phyloP scores from a whole-genome alignment of 2,888 invertebrate genomes.

The Tenthredo mesomela region DNA sequence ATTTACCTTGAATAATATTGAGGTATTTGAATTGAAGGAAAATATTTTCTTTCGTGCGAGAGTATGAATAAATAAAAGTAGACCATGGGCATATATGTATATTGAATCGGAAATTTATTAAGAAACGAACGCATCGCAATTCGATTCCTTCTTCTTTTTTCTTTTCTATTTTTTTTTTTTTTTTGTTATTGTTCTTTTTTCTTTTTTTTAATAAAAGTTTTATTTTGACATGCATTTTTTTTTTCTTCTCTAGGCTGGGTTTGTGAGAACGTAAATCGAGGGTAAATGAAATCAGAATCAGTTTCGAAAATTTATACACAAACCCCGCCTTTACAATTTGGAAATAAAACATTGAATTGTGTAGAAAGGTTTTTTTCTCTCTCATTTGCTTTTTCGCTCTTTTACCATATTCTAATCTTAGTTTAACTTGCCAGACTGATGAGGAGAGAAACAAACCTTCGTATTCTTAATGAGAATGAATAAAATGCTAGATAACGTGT shows the following conservation, averaged over 20 bases:
- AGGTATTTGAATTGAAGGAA: conserved; percentile 30
- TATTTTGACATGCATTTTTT: conserved; percentile 61
- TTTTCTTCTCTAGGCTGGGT: conserved; percentile 57
- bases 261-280: conserved; percentile 61
- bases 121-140: conserved; percentile 60
- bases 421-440: neutral
- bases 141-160: conserved; percentile 55
- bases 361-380: neutral
- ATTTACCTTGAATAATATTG: conserved; percentile 21
- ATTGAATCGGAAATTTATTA: conserved; percentile 68
- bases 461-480: conserved; percentile 11
- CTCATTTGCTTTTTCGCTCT: neutral
- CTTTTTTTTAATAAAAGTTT: conserved; percentile 59
- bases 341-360: conserved; percentile 34
- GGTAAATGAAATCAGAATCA: conserved; percentile 57
- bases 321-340: conserved; percentile 65
- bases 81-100: conserved; percentile 36
- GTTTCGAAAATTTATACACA: conserved; percentile 55
- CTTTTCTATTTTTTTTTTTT: conserved; percentile 12
- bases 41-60: conserved; percentile 7
- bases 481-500: neutral
- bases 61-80: conserved; percentile 30
- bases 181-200: too few relatives aligned
- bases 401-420: neutral
- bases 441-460: neutral